Conservation (phyloP, 2,797 vertebrate genomes). For the Microcaecilia unicolor region DNA sequence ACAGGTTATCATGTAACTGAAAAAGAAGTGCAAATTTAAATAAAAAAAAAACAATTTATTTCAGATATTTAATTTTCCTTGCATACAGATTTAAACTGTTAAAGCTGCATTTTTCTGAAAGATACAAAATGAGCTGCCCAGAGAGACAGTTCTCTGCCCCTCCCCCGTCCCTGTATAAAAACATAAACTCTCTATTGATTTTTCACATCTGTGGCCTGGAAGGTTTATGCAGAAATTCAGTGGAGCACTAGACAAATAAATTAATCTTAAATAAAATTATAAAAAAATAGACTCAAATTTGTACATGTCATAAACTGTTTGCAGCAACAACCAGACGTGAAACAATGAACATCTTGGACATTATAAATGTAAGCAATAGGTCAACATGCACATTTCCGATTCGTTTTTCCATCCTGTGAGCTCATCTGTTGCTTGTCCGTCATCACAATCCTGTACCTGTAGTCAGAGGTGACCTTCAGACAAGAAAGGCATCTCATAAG, state of each 20-base stretch:
- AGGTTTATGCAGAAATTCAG: not conserved
- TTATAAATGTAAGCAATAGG: not conserved
- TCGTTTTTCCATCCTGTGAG: not conserved
- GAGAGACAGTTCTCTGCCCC: constrained; percentile 1
- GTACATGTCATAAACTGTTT: constrained; percentile 8
- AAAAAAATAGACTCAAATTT: not conserved
- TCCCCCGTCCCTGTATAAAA: constrained; percentile 3
- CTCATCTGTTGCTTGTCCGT: not conserved
- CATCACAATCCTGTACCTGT: rapidly evolving
- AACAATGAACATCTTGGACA: constrained; percentile 6
- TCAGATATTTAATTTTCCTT: too few species aligned
- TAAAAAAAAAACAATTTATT: too few species aligned
- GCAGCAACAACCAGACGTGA: not conserved
- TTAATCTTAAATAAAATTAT: constrained; percentile 1
- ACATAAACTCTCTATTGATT: not conserved
- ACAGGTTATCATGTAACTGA: too few species aligned
- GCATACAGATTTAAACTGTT: too few species aligned
- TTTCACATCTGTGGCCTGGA: not conserved
- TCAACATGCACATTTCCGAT: constrained; percentile 1
- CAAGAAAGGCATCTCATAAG: too few species aligned
- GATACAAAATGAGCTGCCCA: constrained; percentile 15
- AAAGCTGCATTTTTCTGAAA: constrained; percentile 20
- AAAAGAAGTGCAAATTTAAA: too few species aligned
- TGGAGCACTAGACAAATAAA: not conserved
- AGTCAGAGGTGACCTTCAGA: not conserved